Percentiles rank a stretch among this genome's conserved stretches.
These are phyloP conservation scores for Corythucha ciliata DNA, from an alignment of 2,888 invertebrate species.

Conservation along the genomic window DNA sequence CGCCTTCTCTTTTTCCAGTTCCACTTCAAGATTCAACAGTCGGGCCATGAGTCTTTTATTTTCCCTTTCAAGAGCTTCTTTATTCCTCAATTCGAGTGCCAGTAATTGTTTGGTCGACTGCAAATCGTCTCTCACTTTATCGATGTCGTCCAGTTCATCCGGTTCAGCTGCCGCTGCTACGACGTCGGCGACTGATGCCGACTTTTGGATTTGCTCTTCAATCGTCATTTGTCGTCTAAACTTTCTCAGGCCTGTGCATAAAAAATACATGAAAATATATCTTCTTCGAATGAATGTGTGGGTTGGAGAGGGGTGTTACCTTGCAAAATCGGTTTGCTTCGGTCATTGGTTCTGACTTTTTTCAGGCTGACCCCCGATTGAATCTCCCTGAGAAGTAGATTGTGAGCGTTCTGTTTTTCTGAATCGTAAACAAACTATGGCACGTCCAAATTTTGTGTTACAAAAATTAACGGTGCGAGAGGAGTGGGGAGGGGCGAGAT, in stretches of 20 bases:
- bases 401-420: slow-evolving; percentile 70
- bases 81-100: slow-evolving; percentile 74
- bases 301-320: slow-evolving; percentile 43
- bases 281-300: background rate
- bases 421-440: slow-evolving; percentile 77
- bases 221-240: slow-evolving; percentile 83
- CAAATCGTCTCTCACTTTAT: slow-evolving; percentile 73
- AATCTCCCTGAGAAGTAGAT: slow-evolving; percentile 71
- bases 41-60: slow-evolving; percentile 72
- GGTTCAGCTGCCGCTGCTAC: slow-evolving; percentile 48
- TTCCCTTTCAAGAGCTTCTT: slow-evolving; percentile 74
- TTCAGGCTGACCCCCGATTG: slow-evolving; percentile 65
- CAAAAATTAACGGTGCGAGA: background rate
- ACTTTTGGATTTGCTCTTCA: slow-evolving; percentile 79
- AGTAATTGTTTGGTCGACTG: slow-evolving; percentile 87
- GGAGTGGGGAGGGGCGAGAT: background rate
- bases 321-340: slow-evolving; percentile 73
- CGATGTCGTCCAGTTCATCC: slow-evolving; percentile 85
- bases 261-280: background rate
- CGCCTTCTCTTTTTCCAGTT: slow-evolving; percentile 57
- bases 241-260: slow-evolving; percentile 53
- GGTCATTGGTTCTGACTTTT: slow-evolving; percentile 69
- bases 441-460: slow-evolving; percentile 13
- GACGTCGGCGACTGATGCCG: slow-evolving; percentile 57
- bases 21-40: slow-evolving; percentile 71